These are phyloP conservation scores for Drosophila barbarae DNA, from an alignment of 2,888 invertebrate genomes.

Conservation along the genomic window DNA sequence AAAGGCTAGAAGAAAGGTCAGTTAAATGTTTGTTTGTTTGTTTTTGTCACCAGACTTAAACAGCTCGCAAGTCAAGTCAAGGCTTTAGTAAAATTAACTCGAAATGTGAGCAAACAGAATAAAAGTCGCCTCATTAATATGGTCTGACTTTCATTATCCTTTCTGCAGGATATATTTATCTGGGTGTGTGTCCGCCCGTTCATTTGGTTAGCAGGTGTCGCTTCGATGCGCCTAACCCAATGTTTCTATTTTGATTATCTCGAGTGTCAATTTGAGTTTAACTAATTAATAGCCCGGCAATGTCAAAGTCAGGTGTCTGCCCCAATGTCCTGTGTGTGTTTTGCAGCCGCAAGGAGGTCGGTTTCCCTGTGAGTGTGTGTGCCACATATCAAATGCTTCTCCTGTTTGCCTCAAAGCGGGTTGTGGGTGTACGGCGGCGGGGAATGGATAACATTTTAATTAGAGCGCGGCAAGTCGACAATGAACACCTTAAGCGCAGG, in stretches of 20 bases:
- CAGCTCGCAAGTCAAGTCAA: constrained; percentile 6
- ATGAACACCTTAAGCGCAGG: constrained; percentile 37
- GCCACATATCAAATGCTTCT: constrained; percentile 24
- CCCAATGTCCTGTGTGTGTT: constrained; percentile 1
- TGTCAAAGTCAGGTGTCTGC: constrained; percentile 44
- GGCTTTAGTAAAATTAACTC: constrained; percentile 15
- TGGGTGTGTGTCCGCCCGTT: constrained; percentile 3
- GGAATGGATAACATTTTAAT: constrained; percentile 67
- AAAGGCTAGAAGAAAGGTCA: constrained; percentile 15
- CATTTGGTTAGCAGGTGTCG: constrained; percentile 20
- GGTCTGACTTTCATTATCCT: constrained; percentile 16
- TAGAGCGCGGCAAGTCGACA: constrained; percentile 52
- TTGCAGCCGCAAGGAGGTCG: constrained; percentile 25
- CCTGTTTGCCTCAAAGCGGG: constrained; percentile 12
- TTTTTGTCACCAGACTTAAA: constrained; percentile 13
- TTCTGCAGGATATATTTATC: neutral
- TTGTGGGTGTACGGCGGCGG: constrained; percentile 1
- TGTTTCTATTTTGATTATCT: constrained; percentile 62
- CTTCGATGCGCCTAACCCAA: constrained; percentile 22
- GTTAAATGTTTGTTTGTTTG: constrained; percentile 23
- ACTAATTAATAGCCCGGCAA: constrained; percentile 66
- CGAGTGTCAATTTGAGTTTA: constrained; percentile 73
- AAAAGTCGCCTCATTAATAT: constrained; percentile 29
- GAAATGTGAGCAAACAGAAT: constrained; percentile 25
- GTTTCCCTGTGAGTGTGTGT: constrained; percentile 19